Evolutionary conservation across 2,113 vertebrate species (phyloP).

Genomic region (Hemichromis elongatus): DNA sequence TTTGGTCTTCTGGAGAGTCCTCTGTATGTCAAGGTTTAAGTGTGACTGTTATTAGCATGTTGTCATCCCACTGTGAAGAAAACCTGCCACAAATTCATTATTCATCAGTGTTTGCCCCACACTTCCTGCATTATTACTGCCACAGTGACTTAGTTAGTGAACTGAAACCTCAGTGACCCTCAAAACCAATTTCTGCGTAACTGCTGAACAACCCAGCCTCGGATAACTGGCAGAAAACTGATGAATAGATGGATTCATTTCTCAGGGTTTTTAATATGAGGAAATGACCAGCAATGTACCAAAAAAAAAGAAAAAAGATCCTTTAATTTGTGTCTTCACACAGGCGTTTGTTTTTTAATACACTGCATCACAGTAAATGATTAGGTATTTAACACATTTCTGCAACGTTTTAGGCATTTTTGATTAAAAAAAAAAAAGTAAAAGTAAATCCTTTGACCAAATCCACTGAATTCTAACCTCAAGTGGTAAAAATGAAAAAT

Average conservation of each 20-base stretch:
- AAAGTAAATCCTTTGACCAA: too few species aligned
- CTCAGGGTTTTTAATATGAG: too few species aligned
- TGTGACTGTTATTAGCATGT: conserved; percentile 15
- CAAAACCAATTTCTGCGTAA: neutral
- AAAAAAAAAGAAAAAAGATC: neutral
- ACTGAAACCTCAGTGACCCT: neutral
- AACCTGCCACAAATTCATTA: conserved; percentile 3
- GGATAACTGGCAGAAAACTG: neutral
- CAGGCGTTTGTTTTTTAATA: neutral
- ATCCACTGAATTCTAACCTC: too few species aligned
- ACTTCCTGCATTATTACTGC: conserved; percentile 22
- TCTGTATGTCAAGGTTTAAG: neutral
- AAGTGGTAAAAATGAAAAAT: neutral
- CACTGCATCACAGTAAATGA: neutral
- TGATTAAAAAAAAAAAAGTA: too few species aligned
- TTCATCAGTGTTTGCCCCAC: conserved; percentile 6
- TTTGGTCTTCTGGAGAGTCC: neutral
- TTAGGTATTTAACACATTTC: neutral
- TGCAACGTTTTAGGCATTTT: neutral
- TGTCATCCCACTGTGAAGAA: neutral
- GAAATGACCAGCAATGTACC: neutral
- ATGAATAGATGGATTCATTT: neutral
- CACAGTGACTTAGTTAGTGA: neutral
- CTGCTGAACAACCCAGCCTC: neutral
- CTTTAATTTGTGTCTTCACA: neutral